A percentile compares a stretch with the other conserved stretches of the same genome.
Evolutionary conservation across 1,140 invertebrate species (phyloP).

Genomic region (Pogonomyrmex barbatus): DNA sequence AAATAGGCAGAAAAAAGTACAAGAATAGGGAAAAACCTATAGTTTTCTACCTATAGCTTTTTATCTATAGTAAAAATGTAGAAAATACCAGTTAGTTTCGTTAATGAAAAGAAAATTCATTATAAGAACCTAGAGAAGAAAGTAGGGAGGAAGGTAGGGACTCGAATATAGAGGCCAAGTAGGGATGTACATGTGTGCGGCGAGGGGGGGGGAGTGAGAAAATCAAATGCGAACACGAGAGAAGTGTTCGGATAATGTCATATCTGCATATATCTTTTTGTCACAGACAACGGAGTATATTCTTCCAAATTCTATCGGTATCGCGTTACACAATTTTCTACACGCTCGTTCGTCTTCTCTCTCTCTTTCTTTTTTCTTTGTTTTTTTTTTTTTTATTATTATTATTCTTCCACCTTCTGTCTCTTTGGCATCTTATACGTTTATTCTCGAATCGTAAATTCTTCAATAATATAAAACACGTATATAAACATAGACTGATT

Average conservation of each 20-base stretch:
- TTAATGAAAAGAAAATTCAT: constrained; percentile 9
- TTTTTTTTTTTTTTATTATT: not conserved
- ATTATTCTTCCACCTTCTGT: constrained; percentile 14
- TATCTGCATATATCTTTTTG: constrained; percentile 18
- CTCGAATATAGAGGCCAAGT: not conserved
- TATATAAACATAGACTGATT: constrained; percentile 86
- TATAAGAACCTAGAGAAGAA: not conserved
- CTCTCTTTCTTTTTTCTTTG: not conserved
- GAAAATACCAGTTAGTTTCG: constrained; percentile 8
- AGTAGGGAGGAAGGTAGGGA: not conserved
- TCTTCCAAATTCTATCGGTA: constrained; percentile 71
- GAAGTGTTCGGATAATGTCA: not conserved
- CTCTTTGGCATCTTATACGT: constrained; percentile 59
- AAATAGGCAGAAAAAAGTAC: constrained; percentile 5
- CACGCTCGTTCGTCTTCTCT: constrained; percentile 53
- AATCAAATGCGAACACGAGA: not conserved
- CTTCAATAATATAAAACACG: constrained; percentile 86
- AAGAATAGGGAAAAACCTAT: constrained; percentile 8
- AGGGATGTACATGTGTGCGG: not conserved
- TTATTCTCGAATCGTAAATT: constrained; percentile 70
- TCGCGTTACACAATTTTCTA: constrained; percentile 66
- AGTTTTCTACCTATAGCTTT: constrained; percentile 5
- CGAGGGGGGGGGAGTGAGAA: not conserved
- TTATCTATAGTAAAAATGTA: not conserved
- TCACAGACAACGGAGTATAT: constrained; percentile 73